Conservation (phyloP, 2,113 vertebrate species). For the Anas platyrhynchos region DNA sequence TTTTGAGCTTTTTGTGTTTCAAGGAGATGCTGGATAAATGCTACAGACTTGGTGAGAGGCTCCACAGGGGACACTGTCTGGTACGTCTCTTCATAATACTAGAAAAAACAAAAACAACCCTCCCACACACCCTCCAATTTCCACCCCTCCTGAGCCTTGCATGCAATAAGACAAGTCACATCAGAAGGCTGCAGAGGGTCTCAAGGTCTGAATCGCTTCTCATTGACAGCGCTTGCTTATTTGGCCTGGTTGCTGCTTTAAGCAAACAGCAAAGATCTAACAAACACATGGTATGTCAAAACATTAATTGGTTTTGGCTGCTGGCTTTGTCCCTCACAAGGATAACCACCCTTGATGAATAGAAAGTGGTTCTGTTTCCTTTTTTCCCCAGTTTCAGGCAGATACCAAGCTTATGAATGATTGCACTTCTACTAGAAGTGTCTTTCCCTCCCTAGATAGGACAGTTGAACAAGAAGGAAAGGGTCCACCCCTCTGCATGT, state of each 20-base stretch:
- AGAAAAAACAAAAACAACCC: background rate
- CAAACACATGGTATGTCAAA: background rate
- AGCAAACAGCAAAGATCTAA: background rate
- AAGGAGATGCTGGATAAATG: constrained; percentile 4
- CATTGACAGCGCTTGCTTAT: accelerated
- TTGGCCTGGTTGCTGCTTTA: background rate
- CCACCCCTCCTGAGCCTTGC: background rate
- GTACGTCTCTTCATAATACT: background rate
- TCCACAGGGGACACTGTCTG: background rate
- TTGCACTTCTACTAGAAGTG: background rate
- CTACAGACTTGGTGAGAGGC: background rate
- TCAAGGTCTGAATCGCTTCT: background rate
- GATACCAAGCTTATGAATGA: background rate
- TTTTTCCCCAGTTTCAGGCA: background rate
- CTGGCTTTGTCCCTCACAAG: background rate
- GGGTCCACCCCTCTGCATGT: background rate
- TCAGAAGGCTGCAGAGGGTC: background rate
- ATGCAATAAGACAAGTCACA: background rate
- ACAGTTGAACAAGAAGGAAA: background rate
- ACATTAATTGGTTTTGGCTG: background rate
- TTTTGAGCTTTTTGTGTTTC: background rate
- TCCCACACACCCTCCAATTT: background rate
- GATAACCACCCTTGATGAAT: background rate
- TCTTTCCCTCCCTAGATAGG: background rate
- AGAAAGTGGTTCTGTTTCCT: background rate